Evolutionary conservation across 2,113 vertebrate species (phyloP).

Genomic region (Scytalopus superciliaris): DNA sequence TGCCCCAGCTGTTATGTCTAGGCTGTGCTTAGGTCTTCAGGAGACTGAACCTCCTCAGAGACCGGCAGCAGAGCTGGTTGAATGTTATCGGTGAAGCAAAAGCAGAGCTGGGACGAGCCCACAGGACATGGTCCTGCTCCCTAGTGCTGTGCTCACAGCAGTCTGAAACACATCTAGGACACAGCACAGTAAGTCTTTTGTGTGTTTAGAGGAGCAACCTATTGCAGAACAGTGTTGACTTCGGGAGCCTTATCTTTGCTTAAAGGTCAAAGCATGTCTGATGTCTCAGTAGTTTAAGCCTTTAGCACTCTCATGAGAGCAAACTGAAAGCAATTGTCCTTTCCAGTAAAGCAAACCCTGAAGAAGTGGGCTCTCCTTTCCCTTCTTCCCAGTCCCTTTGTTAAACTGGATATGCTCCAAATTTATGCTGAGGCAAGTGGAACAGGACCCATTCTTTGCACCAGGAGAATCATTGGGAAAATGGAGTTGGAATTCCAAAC

Average conservation of each 20-base stretch:
- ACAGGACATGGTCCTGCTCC: background rate
- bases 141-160: background rate
- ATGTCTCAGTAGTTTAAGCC: background rate
- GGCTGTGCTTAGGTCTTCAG: background rate
- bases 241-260: background rate
- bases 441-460: background rate
- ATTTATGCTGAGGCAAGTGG: background rate
- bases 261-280: slow-evolving; percentile 29
- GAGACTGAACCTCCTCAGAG: background rate
- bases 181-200: background rate
- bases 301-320: background rate
- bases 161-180: background rate
- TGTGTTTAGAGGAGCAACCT: background rate
- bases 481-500: background rate
- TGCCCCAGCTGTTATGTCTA: background rate
- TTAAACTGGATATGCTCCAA: background rate
- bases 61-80: background rate
- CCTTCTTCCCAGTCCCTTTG: background rate
- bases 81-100: background rate
- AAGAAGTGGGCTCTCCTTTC: background rate
- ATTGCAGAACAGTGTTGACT: background rate
- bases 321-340: background rate
- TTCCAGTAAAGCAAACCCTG: background rate
- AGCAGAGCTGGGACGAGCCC: background rate
- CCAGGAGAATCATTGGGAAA: background rate